Percentiles rank a stretch among this genome's conserved stretches.
phyloP scores from a whole-genome alignment of 2,113 vertebrate genomes.

The Syngnathoides biaculeatus region DNA sequence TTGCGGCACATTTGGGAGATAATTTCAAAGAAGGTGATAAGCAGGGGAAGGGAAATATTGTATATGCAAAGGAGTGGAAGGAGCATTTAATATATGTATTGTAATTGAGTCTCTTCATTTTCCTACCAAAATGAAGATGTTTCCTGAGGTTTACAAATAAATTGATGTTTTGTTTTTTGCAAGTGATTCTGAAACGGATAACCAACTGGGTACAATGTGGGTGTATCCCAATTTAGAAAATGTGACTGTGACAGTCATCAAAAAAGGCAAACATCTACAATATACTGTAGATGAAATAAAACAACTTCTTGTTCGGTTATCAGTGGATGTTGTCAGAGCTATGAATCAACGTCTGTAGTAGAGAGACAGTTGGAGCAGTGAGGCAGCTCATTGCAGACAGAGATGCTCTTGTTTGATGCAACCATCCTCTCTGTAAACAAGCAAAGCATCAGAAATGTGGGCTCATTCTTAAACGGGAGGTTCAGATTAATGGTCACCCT shows the following conservation, averaged over 20 bases:
- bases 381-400: conserved; percentile 10
- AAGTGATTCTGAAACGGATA: background rate
- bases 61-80: background rate
- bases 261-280: background rate
- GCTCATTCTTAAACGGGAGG: background rate
- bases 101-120: background rate
- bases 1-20: background rate
- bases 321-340: background rate
- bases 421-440: background rate
- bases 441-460: background rate
- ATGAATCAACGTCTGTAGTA: conserved; percentile 3
- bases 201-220: background rate
- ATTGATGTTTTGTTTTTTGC: background rate
- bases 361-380: conserved; percentile 2
- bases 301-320: background rate
- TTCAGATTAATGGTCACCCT: background rate
- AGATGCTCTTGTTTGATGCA: conserved; percentile 4
- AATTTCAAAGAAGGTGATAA: background rate
- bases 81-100: background rate
- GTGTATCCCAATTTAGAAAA: background rate
- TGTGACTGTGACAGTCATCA: background rate
- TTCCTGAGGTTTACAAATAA: background rate
- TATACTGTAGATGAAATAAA: background rate
- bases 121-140: background rate
- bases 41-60: background rate